Evolutionary conservation across 2,113 vertebrate genomes (phyloP), one percentile per base, ranked within the genome.

Genomic region (Empidonax alnorum): DNA sequence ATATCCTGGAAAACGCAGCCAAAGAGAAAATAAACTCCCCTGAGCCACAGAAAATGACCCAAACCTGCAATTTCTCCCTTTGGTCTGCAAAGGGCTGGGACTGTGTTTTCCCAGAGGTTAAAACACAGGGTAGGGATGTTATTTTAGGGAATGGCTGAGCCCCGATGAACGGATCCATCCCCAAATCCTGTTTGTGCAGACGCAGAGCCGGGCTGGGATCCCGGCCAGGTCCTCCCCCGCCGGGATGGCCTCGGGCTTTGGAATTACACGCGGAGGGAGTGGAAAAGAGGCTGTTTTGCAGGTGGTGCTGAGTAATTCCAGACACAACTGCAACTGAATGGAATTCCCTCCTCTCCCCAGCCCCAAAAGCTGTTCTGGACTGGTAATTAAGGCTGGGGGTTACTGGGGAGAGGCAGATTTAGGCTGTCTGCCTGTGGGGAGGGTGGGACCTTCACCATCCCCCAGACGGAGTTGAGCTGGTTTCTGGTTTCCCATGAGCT

Each of bases 81-180:
- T 25, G 44, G 67, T 9, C 75, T 95, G 89, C 30, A 80, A 53
- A 74, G 25, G 49, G 49, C 47, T 18, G n/a, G 68, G 72, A 33
- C 35, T 62, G 50, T 7, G 37, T 39, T 85, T 94, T 83, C 72
- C 47, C 14, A 30, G 58, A 52, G 81, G 52, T 61, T 75, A 71
- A 94, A 96, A 86, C 84, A 94, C 63, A 91, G 88, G 81, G 72
- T 83, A 55, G 79, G 63, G 79, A 89, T 79, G 89, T 79, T 72
- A 74, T 86, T 90, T 86, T 53, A 47, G 75, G 5, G 41, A 58
- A 42, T 0, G n/a, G 71, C 50, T 42, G 53, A 94, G 42, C 67
- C 76, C 62, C 7, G 25, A 42, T 23, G 22, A 72, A 83, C 1
- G 30, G 73, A 10, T 16, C 3, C 1, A 4, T 62, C 83, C 72